Base-by-base conservation (phyloP, 2,888 invertebrate genomes). In the Saturnia japonica region DNA sequence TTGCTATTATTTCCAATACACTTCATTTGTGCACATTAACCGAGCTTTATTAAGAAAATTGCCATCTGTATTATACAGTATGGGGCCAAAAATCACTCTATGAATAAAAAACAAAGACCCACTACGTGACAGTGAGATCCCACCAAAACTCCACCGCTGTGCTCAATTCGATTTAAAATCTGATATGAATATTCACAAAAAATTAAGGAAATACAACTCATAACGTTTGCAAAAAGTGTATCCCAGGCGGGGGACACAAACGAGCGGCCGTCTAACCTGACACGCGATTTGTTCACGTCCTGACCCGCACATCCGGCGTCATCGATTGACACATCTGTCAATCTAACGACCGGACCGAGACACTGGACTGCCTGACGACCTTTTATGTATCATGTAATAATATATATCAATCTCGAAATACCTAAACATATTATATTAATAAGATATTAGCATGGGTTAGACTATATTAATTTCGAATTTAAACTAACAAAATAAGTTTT, bases 291-390 rank as follows among this genome's bases (percentile, higher is more conserved):
- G 85, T 87, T 84, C 79, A 81, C 75, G 74, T 76, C 77, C 79
- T 82, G 84, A 82, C 85, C 85, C 79, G 78, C 74, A 75, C 85
- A 82, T 88, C 88, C 88, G 87, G 82, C 78, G 80, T 75, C 77
- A 74, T 80, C 87, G 86, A 91, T 90, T 89, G 90, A 86, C 87
- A 83, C 86, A 90, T 91, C 89, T 89, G 88, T 91, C 90, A 90
- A 80, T 77, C 77, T 73, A 77, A 80, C 78, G 77, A 81, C 76
- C 77, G 74, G n/a, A 78, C 80, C 75, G 78, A 78, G 78, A 78
- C 74, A 62, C 16, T 40, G 67, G 66, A 54, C 28, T 67, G 78
- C 77, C 75, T 72, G 74, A 76, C 77, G 71, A 73, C 70, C 73
- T 72, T 72, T 74, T 74, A 73, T 47, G 16, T 47, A n/a, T 19